Evolutionary conservation across 2,797 vertebrate species (phyloP), one percentile per base, ranked within the genome.

Genomic region (Sebastes hubbsi): DNA sequence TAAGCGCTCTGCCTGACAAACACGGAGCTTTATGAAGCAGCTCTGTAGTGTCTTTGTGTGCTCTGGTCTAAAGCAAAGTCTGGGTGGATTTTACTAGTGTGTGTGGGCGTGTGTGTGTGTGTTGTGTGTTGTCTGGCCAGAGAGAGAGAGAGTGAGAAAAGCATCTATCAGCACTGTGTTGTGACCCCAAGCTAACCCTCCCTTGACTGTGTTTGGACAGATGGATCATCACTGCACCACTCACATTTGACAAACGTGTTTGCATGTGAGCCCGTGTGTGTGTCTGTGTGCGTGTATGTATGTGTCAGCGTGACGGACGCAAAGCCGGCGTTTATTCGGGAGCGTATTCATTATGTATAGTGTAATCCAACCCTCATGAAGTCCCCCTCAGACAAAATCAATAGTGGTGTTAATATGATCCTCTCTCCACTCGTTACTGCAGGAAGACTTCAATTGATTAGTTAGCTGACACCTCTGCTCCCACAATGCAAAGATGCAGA

Each of bases 391-490:
- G 87, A 92, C 87, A 83, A 86, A 92, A 94, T 95, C 93, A 89
- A 94, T 94, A 90, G 65, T 12, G 63, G 59, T 78, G 89, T 90
- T 90, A 92, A 93, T 91, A 92, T 94, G 92, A 94, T 90, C 91
- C 86, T 88, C 87, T 87, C 82, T 82, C 69, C 84, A 82, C 87
- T 90, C 75, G 65, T 90, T 85, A 90, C 87, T 83, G 90, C 91
- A 88, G 91, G 88, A 91, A 90, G 89, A 82, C 80, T 84, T 91
- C 85, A 79, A 93, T 94, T 91, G 91, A 94, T 94, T 88, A 89
- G 81, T 87, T 75, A 88, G 84, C 83, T 73, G 90, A 93, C 89
- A 88, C 92, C 80, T 88, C 72, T 30, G 38, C 63, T 86, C 73
- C 38, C 75, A 65, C 77, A 83, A 67, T 82, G 75, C 76, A 56